A percentile compares a stretch with the other conserved stretches of the same genome.
phyloP scores from a whole-genome alignment of 2,888 invertebrate genomes.

The Drosophila paracracens region DNA sequence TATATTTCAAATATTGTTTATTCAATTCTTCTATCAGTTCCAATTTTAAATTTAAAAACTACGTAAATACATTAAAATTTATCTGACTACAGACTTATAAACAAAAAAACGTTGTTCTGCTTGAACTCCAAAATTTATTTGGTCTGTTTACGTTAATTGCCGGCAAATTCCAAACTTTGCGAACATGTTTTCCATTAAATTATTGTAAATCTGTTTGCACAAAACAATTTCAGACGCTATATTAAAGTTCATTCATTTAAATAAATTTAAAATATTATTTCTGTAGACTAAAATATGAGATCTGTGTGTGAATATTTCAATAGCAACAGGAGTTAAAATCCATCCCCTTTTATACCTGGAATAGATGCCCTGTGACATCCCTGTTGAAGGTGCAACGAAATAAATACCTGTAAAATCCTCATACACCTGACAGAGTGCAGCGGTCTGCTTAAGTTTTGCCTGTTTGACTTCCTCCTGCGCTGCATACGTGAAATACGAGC shows the following conservation, averaged over 20 bases:
- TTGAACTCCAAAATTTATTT: conserved; percentile 24
- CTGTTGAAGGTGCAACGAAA: conserved; percentile 3
- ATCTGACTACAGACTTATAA: not conserved
- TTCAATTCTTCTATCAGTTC: not conserved
- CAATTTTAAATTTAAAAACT: not conserved
- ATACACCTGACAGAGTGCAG: conserved; percentile 69
- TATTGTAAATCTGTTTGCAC: conserved; percentile 3
- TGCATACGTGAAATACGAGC: conserved; percentile 65
- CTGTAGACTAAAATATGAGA: conserved; percentile 6
- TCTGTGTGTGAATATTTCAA: not conserved
- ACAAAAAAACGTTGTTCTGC: conserved; percentile 22
- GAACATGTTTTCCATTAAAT: conserved; percentile 16
- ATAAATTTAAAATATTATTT: not conserved
- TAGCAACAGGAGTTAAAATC: not conserved
- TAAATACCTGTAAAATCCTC: conserved; percentile 75
- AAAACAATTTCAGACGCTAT: not conserved
- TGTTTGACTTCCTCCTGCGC: conserved; percentile 53
- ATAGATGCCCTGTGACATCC: conserved; percentile 1
- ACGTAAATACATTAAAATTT: not conserved
- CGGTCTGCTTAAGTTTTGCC: conserved; percentile 59
- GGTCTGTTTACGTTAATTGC: conserved; percentile 24
- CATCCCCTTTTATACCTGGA: conserved; percentile 15
- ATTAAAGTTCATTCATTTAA: not conserved
- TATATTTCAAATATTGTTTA: not conserved
- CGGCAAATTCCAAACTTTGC: conserved; percentile 17